Base-by-base conservation (phyloP, 2,797 vertebrate species). In the Apogon talboti region DNA sequence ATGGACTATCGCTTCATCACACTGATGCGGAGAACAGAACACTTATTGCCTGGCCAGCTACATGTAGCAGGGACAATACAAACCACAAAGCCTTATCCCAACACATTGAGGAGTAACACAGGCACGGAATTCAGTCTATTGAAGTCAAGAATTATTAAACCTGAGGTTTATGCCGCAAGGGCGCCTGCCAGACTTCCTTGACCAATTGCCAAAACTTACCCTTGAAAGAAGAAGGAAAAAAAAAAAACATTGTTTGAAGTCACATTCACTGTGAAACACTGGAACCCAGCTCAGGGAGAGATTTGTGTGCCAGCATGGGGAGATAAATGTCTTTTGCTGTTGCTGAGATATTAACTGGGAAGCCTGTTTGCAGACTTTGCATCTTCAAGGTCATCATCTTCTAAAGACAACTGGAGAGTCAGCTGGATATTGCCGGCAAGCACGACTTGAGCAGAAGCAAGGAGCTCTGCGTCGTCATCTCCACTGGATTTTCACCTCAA, bases 381-480 rank as follows among this genome's bases (percentile, higher is more conserved):
- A 46, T 57, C 65, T 63, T 81, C 75, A 85, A 87, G 78, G 81
- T 85, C 84, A 85, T 71, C 70, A 61, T 74, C 54, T 76, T 81
- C 59, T 72, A 28, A 79, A 73, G 53, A 43, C 33, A 2, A 56
- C 50, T 58, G 61, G 41, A 74, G 50, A 72, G 67, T 75, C 81
- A 76, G 79, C 59, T 69, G 75, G 71, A 74, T 66, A 59, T 46
- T 74, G 59, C 60, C 73, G 70, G 67, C 47, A 1, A 61, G 66
- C 67, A n/a, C 2, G 0, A 46, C 62, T 71, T 54, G 60, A 21
- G 8, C 55, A 76, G 50, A 75, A 42, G 57, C 41, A 30, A 42
- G 54, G 55, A 65, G 28, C 44, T 59, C 12, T 2, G 41, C 45
- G 37, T 55, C 14, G 14, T 72, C 74, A 84, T 62, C 12, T 50